Conservation (phyloP, 2,797 vertebrate genomes). For the Leptodactylus fallax region DNA sequence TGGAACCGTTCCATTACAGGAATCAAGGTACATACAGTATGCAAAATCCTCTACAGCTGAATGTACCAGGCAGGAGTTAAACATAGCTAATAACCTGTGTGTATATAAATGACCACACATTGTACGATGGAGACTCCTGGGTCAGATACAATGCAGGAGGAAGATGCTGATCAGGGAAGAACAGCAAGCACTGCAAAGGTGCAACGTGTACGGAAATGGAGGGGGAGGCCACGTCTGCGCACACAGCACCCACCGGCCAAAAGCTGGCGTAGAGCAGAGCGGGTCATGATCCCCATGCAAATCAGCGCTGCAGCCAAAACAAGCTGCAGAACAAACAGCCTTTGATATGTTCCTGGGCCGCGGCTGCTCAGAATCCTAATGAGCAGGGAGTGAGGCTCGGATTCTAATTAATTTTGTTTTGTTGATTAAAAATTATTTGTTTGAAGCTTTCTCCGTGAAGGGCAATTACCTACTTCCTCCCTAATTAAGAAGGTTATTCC, state of each 20-base stretch:
- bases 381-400: constrained; percentile 56
- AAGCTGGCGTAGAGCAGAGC: constrained; percentile 48
- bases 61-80: background rate
- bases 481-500: constrained; percentile 58
- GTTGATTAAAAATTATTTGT: constrained; percentile 64
- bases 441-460: constrained; percentile 64
- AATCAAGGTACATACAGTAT: background rate
- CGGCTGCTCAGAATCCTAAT: constrained; percentile 62
- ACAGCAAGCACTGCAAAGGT: background rate
- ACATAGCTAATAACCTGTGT: background rate
- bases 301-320: constrained; percentile 57
- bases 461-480: constrained; percentile 61
- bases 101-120: constrained; percentile 11
- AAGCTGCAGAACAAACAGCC: constrained; percentile 62
- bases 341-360: constrained; percentile 59
- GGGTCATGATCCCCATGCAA: constrained; percentile 62
- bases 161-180: background rate
- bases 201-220: background rate
- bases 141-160: constrained; percentile 7
- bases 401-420: constrained; percentile 64
- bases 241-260: constrained; percentile 36
- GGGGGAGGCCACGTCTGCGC: constrained; percentile 6
- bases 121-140: background rate
- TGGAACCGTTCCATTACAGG: background rate
- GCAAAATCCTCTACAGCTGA: background rate